Conservation (phyloP, 2,113 vertebrate genomes). For the Calidris pugnax region DNA sequence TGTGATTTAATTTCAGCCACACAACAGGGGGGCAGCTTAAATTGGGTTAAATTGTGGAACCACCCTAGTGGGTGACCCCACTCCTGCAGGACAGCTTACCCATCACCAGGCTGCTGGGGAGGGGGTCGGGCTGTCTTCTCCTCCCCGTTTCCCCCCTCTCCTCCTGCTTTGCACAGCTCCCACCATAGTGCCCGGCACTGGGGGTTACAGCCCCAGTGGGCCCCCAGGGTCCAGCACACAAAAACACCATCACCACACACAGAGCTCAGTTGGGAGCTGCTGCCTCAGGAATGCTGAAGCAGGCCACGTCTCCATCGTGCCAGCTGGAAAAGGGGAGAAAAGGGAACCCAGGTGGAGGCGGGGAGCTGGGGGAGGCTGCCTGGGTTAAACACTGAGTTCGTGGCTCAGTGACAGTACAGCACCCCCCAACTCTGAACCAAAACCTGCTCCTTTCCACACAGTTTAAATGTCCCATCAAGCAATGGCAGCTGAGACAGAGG, state of each 20-base stretch:
- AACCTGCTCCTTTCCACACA: not conserved
- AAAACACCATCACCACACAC: accelerated
- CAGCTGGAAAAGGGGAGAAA: not conserved
- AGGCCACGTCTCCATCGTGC: accelerated
- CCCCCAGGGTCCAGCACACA: accelerated
- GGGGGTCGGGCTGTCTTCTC: not conserved
- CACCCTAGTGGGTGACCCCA: not conserved
- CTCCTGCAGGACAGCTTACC: accelerated
- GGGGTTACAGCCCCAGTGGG: accelerated
- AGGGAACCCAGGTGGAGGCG: accelerated
- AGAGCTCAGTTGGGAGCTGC: accelerated
- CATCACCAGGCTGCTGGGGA: not conserved
- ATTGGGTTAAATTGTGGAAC: not conserved
- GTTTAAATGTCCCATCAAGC: not conserved
- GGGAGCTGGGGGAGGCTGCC: not conserved
- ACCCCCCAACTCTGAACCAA: not conserved
- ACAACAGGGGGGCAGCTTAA: not conserved
- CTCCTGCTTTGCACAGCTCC: accelerated
- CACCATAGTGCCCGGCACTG: accelerated
- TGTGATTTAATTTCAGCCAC: not conserved
- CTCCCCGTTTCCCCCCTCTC: too few relatives aligned
- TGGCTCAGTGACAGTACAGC: not conserved
- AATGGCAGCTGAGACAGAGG: accelerated
- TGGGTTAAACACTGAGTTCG: not conserved
- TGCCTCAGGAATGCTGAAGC: not conserved